phyloP scores from a whole-genome alignment of 2,113 vertebrate species.

The Istiophorus platypterus region DNA sequence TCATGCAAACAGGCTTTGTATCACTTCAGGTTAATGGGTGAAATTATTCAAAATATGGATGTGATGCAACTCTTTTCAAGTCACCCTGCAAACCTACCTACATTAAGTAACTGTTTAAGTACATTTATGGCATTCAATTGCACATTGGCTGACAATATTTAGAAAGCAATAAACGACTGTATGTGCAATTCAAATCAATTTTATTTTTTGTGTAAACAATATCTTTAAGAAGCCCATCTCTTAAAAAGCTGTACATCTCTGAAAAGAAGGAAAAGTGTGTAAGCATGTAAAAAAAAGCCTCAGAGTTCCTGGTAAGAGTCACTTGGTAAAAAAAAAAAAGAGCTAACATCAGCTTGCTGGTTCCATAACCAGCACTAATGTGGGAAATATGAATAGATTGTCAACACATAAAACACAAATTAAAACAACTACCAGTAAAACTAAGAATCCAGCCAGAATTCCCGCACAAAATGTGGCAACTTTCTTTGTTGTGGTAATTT shows the following conservation, averaged over 20 bases:
- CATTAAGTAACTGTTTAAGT: not conserved
- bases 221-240: not conserved
- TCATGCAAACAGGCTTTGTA: conserved; percentile 5
- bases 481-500: conserved; percentile 36
- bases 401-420: conserved; percentile 27
- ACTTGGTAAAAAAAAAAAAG: not conserved
- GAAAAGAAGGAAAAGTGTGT: not conserved
- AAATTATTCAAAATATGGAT: not conserved
- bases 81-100: not conserved
- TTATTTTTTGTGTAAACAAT: conserved; percentile 6
- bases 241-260: not conserved
- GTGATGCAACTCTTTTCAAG: not conserved
- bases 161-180: not conserved
- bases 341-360: not conserved
- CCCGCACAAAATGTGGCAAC: conserved; percentile 2
- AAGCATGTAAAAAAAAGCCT: not conserved
- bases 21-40: not conserved
- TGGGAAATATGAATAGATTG: conserved; percentile 20
- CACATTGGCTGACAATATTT: not conserved
- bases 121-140: not conserved
- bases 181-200: not conserved
- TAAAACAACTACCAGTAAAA: conserved; percentile 17
- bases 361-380: conserved; percentile 6
- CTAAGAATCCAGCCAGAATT: not conserved
- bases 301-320: not conserved